These are phyloP conservation scores for Semnopithecus entellus DNA, from an alignment of 2,113 vertebrate genomes.

Conservation along the genomic window DNA sequence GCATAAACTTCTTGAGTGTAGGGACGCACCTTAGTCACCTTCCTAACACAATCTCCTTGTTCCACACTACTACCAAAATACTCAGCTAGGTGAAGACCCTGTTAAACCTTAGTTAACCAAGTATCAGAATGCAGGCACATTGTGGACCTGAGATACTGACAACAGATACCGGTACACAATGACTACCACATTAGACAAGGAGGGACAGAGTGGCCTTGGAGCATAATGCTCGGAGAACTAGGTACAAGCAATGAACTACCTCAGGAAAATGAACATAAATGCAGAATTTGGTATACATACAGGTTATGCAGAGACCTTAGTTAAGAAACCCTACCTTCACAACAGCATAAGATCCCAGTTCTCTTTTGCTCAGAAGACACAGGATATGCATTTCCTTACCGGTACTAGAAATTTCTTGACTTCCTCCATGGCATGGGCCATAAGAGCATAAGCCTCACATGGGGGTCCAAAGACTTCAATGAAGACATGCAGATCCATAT, in stretches of 20 bases:
- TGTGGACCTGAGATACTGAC: neutral
- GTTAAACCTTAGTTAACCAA: constrained; percentile 26
- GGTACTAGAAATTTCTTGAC: constrained; percentile 98
- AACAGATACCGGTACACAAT: neutral
- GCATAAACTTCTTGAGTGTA: neutral
- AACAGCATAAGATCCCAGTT: neutral
- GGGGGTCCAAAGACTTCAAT: constrained; percentile 97
- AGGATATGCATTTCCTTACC: constrained; percentile 81
- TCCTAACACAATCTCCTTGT: neutral
- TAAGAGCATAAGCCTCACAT: constrained; percentile 95
- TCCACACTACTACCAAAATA: constrained; percentile 25
- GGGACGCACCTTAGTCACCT: neutral
- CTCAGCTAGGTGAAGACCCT: neutral
- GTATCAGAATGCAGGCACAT: neutral
- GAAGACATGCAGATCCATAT: constrained; percentile 97
- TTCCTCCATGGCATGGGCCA: constrained; percentile 99
- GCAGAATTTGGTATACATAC: neutral
- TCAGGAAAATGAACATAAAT: neutral
- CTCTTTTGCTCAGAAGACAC: constrained; percentile 3
- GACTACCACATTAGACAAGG: constrained; percentile 14
- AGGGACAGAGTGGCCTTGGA: neutral
- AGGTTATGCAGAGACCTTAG: neutral
- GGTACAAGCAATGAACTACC: neutral
- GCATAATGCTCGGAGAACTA: neutral
- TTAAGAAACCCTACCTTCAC: neutral